Evolutionary conservation across 2,888 invertebrate genomes (phyloP).

Genomic region (Microplitis deprimator): DNA sequence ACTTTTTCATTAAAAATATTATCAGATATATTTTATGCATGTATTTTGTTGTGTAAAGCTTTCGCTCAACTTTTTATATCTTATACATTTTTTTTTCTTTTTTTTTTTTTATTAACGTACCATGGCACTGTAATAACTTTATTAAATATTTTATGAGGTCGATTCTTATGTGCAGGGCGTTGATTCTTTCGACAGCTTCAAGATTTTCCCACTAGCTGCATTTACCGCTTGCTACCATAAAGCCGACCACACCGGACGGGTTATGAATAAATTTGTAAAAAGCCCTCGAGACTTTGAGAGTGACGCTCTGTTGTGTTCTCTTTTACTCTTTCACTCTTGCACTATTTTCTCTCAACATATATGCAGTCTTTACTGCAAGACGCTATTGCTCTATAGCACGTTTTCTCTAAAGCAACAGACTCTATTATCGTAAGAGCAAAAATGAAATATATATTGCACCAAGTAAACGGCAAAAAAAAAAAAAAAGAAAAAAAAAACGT

Average conservation of each 20-base stretch:
- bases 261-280: conserved; percentile 55
- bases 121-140: conserved; percentile 21
- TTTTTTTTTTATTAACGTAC: neutral
- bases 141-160: conserved; percentile 22
- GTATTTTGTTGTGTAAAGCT: too few relatives aligned
- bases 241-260: conserved; percentile 44
- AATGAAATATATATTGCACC: neutral
- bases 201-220: conserved; percentile 43
- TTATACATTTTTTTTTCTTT: conserved; percentile 19
- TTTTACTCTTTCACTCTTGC: neutral
- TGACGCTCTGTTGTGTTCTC: conserved; percentile 13
- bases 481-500: neutral
- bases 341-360: neutral
- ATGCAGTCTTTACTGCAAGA: neutral
- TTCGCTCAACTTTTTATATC: neutral
- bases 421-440: neutral
- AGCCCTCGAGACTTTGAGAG: conserved; percentile 44
- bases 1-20: neutral
- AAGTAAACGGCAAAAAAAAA: neutral
- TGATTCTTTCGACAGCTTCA: conserved; percentile 24
- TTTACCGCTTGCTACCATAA: conserved; percentile 44
- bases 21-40: too few relatives aligned
- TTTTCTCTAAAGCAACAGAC: neutral
- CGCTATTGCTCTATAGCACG: neutral
- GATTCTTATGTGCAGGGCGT: conserved; percentile 11